These are phyloP conservation scores for Drosophila hawaiiensis DNA, from an alignment of 2,888 invertebrate genomes.

Conservation along the genomic window DNA sequence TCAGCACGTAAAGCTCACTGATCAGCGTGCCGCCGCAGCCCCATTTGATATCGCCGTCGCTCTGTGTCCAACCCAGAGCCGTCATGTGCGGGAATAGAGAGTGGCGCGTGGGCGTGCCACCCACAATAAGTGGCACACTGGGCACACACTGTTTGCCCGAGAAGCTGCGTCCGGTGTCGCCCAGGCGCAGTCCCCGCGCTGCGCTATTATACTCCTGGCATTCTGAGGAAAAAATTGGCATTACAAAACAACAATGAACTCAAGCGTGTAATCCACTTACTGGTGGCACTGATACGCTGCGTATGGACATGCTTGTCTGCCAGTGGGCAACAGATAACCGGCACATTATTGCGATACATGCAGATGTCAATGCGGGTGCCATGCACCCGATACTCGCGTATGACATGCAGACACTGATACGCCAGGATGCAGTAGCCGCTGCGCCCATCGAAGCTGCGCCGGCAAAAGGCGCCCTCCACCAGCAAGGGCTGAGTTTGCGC, in stretches of 20 bases:
- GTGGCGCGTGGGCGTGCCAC: conserved; percentile 86
- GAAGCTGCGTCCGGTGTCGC: conserved; percentile 55
- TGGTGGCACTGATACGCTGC: conserved; percentile 81
- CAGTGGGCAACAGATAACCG: conserved; percentile 85
- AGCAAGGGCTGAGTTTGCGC: conserved; percentile 19
- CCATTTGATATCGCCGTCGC: conserved; percentile 75
- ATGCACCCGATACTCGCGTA: conserved; percentile 81
- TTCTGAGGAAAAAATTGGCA: conserved; percentile 80
- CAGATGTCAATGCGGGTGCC: conserved; percentile 81
- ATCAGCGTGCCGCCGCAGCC: conserved; percentile 86
- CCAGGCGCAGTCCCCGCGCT: conserved; percentile 71
- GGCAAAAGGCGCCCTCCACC: conserved; percentile 83
- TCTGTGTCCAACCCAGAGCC: conserved; percentile 83
- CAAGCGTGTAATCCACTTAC: conserved; percentile 50
- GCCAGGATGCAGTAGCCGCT: conserved; percentile 83
- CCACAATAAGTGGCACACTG: conserved; percentile 86
- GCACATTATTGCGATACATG: conserved; percentile 80
- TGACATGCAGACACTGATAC: conserved; percentile 82
- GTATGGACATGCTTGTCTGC: conserved; percentile 75
- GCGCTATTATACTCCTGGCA: conserved; percentile 86
- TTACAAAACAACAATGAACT: background rate
- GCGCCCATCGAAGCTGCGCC: conserved; percentile 82
- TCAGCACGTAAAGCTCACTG: conserved; percentile 86
- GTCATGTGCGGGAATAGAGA: conserved; percentile 88
- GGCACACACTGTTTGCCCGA: conserved; percentile 80